Percentiles rank a stretch among this genome's conserved stretches.
phyloP scores from a whole-genome alignment of 2,113 vertebrate genomes.

The Muntiacus reevesi region DNA sequence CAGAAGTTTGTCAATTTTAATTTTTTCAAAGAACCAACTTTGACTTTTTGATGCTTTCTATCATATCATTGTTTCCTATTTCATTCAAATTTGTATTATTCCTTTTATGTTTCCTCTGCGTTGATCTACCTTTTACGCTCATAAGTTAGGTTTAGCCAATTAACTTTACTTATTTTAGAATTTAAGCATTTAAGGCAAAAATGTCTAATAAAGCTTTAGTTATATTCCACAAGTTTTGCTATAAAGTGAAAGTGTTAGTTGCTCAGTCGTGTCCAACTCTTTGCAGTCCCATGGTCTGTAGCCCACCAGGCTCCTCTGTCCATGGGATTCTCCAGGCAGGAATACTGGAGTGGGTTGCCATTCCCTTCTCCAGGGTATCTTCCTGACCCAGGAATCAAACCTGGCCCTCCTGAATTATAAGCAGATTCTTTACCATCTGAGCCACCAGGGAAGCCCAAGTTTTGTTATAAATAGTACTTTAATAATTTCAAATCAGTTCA shows the following conservation, averaged over 20 bases:
- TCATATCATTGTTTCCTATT: neutral
- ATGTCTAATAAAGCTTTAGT: neutral
- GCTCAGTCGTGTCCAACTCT: neutral
- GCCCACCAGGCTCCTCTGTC: neutral
- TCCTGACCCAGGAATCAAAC: neutral
- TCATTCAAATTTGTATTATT: slow-evolving; percentile 7
- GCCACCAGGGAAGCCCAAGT: neutral
- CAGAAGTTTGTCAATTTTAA: neutral
- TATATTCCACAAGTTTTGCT: neutral
- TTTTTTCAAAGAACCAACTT: neutral
- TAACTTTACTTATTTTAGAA: slow-evolving; percentile 2
- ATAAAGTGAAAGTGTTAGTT: neutral
- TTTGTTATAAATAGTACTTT: neutral
- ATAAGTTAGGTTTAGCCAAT: slow-evolving; percentile 15
- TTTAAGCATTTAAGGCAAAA: neutral
- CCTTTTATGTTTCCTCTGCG: neutral
- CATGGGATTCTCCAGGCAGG: neutral
- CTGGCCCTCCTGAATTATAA: neutral
- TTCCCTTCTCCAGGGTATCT: neutral
- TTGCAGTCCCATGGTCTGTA: neutral
- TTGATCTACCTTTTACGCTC: neutral
- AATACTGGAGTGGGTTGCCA: neutral
- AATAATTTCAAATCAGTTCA: neutral
- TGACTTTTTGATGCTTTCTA: neutral
- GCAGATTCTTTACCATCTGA: neutral